Percentiles rank a stretch among this genome's conserved stretches.
Evolutionary conservation across 2,888 invertebrate species (phyloP).

Genomic region (Volucella zonaria): DNA sequence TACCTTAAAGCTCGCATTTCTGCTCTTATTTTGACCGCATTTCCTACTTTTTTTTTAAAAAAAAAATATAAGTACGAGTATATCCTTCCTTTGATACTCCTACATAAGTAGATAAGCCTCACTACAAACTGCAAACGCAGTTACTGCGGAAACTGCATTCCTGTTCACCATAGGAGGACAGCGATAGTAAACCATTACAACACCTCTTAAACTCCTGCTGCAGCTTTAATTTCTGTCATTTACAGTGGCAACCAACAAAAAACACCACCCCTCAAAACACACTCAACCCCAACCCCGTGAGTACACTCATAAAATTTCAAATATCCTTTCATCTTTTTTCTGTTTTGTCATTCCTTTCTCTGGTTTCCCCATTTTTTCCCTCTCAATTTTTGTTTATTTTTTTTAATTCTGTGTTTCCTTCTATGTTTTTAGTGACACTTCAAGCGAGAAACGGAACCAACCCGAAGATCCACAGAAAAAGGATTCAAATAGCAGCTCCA

Average conservation of each 20-base stretch:
- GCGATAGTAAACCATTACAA: too few relatives aligned
- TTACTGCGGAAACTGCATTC: too few relatives aligned
- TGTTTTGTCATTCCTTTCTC: conserved; percentile 2
- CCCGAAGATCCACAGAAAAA: conserved; percentile 34
- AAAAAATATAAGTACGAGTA: too few relatives aligned
- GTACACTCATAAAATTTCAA: conserved; percentile 16
- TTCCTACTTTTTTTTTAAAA: too few relatives aligned
- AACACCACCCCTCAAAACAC: background rate
- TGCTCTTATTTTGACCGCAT: too few relatives aligned
- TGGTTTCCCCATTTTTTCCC: background rate
- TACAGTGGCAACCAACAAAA: conserved; percentile 4
- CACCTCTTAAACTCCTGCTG: background rate
- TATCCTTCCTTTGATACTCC: too few relatives aligned
- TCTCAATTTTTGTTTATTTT: conserved; percentile 21
- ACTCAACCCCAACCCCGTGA: background rate
- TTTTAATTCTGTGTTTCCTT: background rate
- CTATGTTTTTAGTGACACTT: conserved; percentile 52
- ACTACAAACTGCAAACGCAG: too few relatives aligned
- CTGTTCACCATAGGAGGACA: too few relatives aligned
- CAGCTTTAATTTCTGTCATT: conserved; percentile 43
- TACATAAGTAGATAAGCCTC: too few relatives aligned
- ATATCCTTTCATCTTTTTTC: conserved; percentile 49
- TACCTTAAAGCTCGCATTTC: too few relatives aligned
- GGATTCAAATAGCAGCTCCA: conserved; percentile 38
- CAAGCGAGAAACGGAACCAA: conserved; percentile 52